Evolutionary conservation across 2,113 vertebrate species (phyloP).

Genomic region (Cochlearius cochlearius): DNA sequence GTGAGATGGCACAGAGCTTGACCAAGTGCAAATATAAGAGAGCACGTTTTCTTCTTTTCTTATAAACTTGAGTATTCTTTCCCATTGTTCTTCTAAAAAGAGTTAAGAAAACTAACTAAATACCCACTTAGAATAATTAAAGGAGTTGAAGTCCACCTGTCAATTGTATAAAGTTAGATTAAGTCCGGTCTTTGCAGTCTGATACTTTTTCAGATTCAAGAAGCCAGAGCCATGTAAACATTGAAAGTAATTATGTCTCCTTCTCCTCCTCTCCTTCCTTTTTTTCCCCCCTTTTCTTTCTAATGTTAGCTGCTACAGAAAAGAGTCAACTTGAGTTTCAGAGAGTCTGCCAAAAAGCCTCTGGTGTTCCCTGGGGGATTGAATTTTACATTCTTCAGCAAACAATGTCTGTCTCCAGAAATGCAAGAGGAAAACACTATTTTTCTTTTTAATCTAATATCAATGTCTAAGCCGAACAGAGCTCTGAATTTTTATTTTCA

Average conservation of each 20-base stretch:
- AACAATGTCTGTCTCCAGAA: constrained; percentile 46
- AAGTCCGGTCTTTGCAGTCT: constrained; percentile 24
- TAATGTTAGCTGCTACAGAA: constrained; percentile 44
- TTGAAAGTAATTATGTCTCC: constrained; percentile 53
- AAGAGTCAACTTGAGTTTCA: constrained; percentile 61
- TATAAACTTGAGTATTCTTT: constrained; percentile 24
- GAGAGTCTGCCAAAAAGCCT: constrained; percentile 54
- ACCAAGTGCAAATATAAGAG: background rate
- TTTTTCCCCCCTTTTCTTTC: background rate
- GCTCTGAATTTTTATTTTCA: constrained; percentile 19
- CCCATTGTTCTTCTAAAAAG: background rate
- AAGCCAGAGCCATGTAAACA: constrained; percentile 56
- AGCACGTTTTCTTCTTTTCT: background rate
- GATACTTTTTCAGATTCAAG: constrained; percentile 35
- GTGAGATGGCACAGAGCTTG: background rate
- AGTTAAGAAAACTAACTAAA: background rate
- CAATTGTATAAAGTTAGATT: constrained; percentile 44
- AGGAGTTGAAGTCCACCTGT: constrained; percentile 35
- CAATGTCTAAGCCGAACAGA: background rate
- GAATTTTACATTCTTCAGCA: constrained; percentile 65
- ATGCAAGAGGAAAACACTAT: constrained; percentile 12
- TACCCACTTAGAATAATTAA: constrained; percentile 42
- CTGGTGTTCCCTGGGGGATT: constrained; percentile 37
- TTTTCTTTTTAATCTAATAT: constrained; percentile 45
- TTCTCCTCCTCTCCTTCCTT: background rate